phyloP scores from a whole-genome alignment of 2,113 vertebrate genomes.

The Carettochelys insculpta region DNA sequence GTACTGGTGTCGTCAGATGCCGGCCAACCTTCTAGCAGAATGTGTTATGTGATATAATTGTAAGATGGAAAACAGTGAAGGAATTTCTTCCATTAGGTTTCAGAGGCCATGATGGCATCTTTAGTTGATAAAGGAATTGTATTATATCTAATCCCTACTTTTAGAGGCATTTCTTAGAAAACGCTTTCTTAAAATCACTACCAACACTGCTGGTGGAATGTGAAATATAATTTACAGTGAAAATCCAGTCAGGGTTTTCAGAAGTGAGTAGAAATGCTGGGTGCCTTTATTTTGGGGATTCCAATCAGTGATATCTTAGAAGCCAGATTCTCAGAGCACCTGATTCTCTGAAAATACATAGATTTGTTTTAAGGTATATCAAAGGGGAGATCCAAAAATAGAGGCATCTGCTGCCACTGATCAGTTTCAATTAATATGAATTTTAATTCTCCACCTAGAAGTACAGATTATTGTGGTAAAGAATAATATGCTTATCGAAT shows the following conservation, averaged over 20 bases:
- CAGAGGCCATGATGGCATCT: slow-evolving; percentile 60
- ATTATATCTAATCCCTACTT: slow-evolving; percentile 53
- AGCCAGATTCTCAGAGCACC: neutral
- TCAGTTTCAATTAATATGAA: neutral
- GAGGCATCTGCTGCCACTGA: slow-evolving; percentile 9
- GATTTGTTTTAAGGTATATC: neutral
- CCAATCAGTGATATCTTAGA: neutral
- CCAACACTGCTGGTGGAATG: accelerated
- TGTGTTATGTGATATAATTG: slow-evolving; percentile 29
- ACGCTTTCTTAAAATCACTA: neutral
- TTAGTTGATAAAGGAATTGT: slow-evolving; percentile 67
- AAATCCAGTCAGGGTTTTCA: neutral
- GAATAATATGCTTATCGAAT: slow-evolving; percentile 43
- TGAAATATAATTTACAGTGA: accelerated
- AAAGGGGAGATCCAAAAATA: neutral
- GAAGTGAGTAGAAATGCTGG: neutral
- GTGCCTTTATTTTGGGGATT: neutral
- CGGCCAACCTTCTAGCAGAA: neutral
- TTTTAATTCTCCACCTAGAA: slow-evolving; percentile 25
- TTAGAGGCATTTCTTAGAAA: slow-evolving; percentile 43
- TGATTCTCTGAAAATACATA: neutral
- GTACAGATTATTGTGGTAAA: slow-evolving; percentile 23
- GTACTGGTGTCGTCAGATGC: neutral
- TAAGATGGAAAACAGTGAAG: slow-evolving; percentile 23
- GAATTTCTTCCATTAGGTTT: slow-evolving; percentile 31